A percentile compares a stretch with the other conserved stretches of the same genome.
Evolutionary conservation across 1,140 invertebrate genomes (phyloP).

Genomic region (Pentalonia nigronervosa): DNA sequence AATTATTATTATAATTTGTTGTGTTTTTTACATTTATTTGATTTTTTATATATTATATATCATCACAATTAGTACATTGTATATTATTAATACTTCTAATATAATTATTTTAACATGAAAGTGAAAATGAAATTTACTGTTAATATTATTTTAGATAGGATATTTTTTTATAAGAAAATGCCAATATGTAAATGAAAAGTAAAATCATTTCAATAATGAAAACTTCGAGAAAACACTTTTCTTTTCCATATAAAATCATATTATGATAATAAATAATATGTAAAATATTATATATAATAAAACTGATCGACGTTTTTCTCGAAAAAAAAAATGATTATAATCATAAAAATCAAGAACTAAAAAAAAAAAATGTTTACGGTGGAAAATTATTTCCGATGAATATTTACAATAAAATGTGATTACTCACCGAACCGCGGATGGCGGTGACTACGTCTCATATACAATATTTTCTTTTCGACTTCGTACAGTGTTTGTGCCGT

Average conservation of each 20-base stretch:
- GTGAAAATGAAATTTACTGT: background rate
- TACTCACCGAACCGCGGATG: slow-evolving; percentile 15
- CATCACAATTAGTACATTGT: too few relatives aligned
- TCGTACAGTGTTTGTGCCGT: background rate
- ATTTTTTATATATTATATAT: too few relatives aligned
- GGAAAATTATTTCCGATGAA: slow-evolving; percentile 41
- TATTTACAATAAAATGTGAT: slow-evolving; percentile 47
- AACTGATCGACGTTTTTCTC: background rate
- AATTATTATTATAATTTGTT: too few relatives aligned
- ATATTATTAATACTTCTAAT: too few relatives aligned
- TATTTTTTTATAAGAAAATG: background rate
- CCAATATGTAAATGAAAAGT: background rate
- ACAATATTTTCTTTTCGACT: background rate
- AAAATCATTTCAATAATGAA: background rate
- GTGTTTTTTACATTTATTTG: too few relatives aligned
- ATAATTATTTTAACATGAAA: background rate
- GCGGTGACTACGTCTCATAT: background rate
- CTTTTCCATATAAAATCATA: background rate
- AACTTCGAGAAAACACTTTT: background rate
- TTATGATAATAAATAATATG: background rate
- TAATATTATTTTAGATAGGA: background rate
- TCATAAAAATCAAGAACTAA: background rate
- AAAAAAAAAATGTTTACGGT: background rate
- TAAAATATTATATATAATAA: background rate
- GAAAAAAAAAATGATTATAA: background rate